Conservation (phyloP, 2,888 invertebrate species). For the Onthophagus sagittarius region DNA sequence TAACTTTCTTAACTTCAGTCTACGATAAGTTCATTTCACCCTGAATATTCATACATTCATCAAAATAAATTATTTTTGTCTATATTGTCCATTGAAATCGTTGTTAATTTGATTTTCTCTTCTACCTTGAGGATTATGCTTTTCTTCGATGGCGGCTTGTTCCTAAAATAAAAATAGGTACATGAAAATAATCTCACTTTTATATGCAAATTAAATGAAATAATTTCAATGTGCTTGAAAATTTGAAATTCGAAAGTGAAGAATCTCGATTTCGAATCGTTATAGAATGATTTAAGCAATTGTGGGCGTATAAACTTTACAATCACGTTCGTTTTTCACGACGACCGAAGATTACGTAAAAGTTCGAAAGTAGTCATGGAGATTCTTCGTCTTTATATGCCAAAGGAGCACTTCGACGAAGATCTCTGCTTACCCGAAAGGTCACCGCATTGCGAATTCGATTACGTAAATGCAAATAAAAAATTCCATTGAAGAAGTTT, state of each 20-base stretch:
- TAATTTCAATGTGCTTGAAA: no score
- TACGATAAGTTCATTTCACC: background rate
- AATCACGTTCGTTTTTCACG: background rate
- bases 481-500: no score
- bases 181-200: background rate
- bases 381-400: background rate
- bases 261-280: no score
- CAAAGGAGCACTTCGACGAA: background rate
- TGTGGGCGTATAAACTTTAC: background rate
- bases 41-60: background rate
- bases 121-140: slow-evolving; percentile 53
- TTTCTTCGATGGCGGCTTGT: slow-evolving; percentile 55
- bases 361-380: background rate
- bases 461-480: background rate
- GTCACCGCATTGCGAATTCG: background rate
- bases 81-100: slow-evolving; percentile 64
- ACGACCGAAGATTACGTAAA: background rate
- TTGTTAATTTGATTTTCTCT: slow-evolving; percentile 51
- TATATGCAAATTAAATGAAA: no score
- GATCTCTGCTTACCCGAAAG: background rate
- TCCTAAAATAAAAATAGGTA: slow-evolving; percentile 50
- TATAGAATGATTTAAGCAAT: background rate
- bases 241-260: no score
- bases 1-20: background rate
- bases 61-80: slow-evolving; percentile 36